Evolutionary conservation across 1,140 invertebrate species (phyloP).

Genomic region (Drosophila kohkoa): DNA sequence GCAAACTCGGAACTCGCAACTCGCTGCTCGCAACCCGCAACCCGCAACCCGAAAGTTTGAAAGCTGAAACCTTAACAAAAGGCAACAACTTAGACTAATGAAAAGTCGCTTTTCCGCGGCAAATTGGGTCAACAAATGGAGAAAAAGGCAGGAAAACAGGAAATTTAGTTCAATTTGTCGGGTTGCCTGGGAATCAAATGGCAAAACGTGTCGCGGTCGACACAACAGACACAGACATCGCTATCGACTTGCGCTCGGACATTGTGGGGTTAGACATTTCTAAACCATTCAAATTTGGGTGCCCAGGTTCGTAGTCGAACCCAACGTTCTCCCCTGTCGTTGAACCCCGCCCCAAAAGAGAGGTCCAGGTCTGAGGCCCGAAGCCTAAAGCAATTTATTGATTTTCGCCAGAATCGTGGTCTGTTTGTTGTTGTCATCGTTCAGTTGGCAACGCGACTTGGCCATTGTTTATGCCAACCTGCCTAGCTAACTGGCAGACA

Average conservation of each 20-base stretch:
- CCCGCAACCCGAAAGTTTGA: constrained; percentile 37
- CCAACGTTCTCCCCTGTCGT: constrained; percentile 15
- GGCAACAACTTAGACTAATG: constrained; percentile 68
- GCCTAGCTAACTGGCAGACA: not conserved
- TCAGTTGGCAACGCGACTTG: constrained; percentile 68
- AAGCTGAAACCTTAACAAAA: constrained; percentile 48
- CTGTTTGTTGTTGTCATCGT: constrained; percentile 57
- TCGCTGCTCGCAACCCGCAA: not conserved
- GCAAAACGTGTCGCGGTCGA: constrained; percentile 72
- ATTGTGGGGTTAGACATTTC: constrained; percentile 8
- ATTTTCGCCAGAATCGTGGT: constrained; percentile 66
- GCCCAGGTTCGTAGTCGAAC: constrained; percentile 9
- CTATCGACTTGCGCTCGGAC: not conserved
- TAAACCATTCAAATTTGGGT: constrained; percentile 18
- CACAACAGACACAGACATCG: too few species aligned
- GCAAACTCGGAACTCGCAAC: too few species aligned
- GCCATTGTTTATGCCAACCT: constrained; percentile 57
- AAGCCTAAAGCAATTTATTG: constrained; percentile 58
- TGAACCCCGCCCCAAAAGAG: constrained; percentile 22
- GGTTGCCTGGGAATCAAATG: constrained; percentile 68
- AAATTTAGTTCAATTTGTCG: constrained; percentile 78
- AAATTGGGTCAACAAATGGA: constrained; percentile 72
- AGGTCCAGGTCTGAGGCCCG: not conserved
- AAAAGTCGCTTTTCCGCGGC: constrained; percentile 76
- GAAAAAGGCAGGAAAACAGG: constrained; percentile 59